These are phyloP conservation scores for Mormyrus hasselquistii DNA, from an alignment of 2,797 vertebrate genomes.

Conservation along the genomic window DNA sequence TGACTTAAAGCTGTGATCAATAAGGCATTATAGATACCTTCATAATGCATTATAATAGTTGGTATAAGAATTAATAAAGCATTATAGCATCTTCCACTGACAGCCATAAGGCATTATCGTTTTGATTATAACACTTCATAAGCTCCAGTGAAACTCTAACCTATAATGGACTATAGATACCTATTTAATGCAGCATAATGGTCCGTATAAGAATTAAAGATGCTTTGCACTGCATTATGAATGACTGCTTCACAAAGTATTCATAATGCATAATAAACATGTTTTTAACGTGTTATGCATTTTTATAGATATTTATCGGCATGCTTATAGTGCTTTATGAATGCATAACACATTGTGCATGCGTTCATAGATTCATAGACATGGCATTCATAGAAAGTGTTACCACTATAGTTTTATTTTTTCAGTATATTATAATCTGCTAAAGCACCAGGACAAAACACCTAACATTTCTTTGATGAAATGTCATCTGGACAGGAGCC, in stretches of 20 bases:
- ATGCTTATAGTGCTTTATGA: not conserved
- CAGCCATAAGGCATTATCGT: not conserved
- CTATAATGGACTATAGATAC: not conserved
- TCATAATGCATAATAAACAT: conserved; percentile 3
- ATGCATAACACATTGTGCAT: not conserved
- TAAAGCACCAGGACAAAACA: not conserved
- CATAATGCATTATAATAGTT: not conserved
- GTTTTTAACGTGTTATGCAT: not conserved
- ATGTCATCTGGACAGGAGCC: not conserved
- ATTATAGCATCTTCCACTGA: not conserved
- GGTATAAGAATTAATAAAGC: not conserved
- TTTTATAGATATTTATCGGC: not conserved
- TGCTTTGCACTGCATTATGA: not conserved
- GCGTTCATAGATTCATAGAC: not conserved
- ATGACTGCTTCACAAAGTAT: not conserved
- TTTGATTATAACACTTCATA: not conserved
- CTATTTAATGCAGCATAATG: not conserved
- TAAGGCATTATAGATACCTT: not conserved
- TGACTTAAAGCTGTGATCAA: not conserved
- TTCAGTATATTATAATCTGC: not conserved
- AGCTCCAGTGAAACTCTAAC: not conserved
- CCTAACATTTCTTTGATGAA: not conserved
- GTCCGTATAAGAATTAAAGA: not conserved
- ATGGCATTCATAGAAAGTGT: not conserved
- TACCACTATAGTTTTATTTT: not conserved